Percentiles rank a stretch among this genome's conserved stretches.
Evolutionary conservation across 2,888 invertebrate genomes (phyloP).

Genomic region (Microctonus hyperodae): DNA sequence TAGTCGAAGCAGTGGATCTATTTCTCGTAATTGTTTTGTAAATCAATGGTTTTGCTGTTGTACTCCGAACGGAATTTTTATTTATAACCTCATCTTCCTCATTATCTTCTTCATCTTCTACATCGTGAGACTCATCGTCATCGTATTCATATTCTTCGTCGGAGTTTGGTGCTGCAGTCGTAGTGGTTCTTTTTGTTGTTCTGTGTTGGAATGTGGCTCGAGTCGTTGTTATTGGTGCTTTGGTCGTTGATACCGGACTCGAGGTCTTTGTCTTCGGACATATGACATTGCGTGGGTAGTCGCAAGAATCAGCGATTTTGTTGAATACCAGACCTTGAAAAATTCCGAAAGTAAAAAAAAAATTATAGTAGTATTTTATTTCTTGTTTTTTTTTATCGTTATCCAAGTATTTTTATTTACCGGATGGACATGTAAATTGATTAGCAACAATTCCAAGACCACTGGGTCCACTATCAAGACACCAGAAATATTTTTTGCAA

Average conservation of each 20-base stretch:
- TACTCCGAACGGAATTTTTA: slow-evolving; percentile 53
- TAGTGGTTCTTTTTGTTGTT: slow-evolving; percentile 64
- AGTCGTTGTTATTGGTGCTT: slow-evolving; percentile 62
- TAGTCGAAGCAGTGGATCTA: slow-evolving; percentile 52
- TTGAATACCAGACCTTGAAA: slow-evolving; percentile 83
- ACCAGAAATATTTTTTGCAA: slow-evolving; percentile 96
- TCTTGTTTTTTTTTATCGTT: not conserved
- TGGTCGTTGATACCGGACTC: slow-evolving; percentile 64
- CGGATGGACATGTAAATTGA: slow-evolving; percentile 92
- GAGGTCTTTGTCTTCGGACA: slow-evolving; percentile 73
- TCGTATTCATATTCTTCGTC: slow-evolving; percentile 64
- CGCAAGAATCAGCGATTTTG: slow-evolving; percentile 90
- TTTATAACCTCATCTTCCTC: slow-evolving; percentile 42
- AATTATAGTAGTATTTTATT: not conserved
- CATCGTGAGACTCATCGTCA: slow-evolving; percentile 66
- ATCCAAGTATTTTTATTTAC: slow-evolving; percentile 60
- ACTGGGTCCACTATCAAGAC: slow-evolving; percentile 86
- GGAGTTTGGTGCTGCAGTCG: slow-evolving; percentile 62
- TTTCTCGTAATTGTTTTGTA: slow-evolving; percentile 58
- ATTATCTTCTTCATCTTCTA: slow-evolving; percentile 63
- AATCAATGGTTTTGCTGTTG: slow-evolving; percentile 51
- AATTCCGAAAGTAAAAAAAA: slow-evolving; percentile 7
- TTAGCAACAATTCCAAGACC: slow-evolving; percentile 90
- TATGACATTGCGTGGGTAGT: slow-evolving; percentile 86
- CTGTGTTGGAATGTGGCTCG: slow-evolving; percentile 63